Conservation (phyloP, 2,113 vertebrate species). For the Pelobates fuscus region DNA sequence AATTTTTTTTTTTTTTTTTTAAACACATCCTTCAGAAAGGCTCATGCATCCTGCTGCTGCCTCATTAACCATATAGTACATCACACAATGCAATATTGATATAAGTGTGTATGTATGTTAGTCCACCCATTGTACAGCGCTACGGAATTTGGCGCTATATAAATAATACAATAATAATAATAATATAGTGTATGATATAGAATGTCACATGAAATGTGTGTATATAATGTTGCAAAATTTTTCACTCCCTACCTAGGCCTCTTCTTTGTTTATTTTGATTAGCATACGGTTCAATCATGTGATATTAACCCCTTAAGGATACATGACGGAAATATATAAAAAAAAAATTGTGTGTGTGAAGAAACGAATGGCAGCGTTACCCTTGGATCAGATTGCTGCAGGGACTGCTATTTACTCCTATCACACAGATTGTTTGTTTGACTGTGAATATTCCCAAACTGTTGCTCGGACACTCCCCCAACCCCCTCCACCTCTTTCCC, state of each 20-base stretch:
- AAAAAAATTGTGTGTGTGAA: background rate
- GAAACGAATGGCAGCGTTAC: background rate
- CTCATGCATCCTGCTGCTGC: background rate
- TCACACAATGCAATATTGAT: background rate
- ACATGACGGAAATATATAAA: too few relatives aligned
- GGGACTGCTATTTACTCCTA: background rate
- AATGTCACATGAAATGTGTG: too few relatives aligned
- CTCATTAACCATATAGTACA: background rate
- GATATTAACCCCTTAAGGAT: too few relatives aligned
- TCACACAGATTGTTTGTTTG: background rate
- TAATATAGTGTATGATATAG: too few relatives aligned
- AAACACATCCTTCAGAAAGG: background rate
- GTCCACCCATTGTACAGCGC: too few relatives aligned
- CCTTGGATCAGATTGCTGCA: background rate
- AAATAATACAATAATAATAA: too few relatives aligned
- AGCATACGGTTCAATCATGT: too few relatives aligned
- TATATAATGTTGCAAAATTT: too few relatives aligned
- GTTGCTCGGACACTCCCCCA: constrained; percentile 9
- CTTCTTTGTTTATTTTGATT: too few relatives aligned
- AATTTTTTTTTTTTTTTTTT: background rate
- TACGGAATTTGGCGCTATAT: too few relatives aligned
- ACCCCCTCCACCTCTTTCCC: constrained; percentile 7
- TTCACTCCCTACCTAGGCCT: too few relatives aligned
- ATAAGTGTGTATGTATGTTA: too few relatives aligned
- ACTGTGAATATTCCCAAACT: constrained; percentile 23